Conservation (phyloP, 2,888 invertebrate species). For the Stictocephala bisonia region DNA sequence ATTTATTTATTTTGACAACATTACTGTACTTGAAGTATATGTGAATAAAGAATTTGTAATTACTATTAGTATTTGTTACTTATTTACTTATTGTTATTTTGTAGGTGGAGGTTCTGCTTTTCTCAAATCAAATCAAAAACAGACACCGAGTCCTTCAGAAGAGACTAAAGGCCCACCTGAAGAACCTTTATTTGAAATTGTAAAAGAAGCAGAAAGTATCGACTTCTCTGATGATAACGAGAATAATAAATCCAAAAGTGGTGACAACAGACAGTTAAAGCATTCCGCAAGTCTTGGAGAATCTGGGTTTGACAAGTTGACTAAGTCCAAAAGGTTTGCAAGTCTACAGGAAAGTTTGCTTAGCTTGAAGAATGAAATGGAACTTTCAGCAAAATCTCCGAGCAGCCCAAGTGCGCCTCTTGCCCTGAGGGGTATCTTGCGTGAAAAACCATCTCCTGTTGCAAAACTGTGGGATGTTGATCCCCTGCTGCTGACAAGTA, state of each 20-base stretch:
- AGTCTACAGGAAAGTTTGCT: conserved; percentile 12
- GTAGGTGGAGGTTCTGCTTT: conserved; percentile 74
- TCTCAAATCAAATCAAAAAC: conserved; percentile 68
- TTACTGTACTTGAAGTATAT: too few relatives aligned
- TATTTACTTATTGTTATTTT: background rate
- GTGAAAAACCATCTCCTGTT: conserved; percentile 54
- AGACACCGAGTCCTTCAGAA: conserved; percentile 47
- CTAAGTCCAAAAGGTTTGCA: background rate
- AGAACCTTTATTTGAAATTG: conserved; percentile 9
- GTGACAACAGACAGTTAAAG: background rate
- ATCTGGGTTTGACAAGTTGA: conserved; percentile 20
- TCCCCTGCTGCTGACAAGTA: conserved; percentile 55
- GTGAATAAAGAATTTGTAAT: too few relatives aligned
- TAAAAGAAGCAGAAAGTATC: conserved; percentile 32
- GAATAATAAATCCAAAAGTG: background rate
- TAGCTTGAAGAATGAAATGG: conserved; percentile 20
- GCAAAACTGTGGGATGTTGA: conserved; percentile 56
- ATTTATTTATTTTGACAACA: too few relatives aligned
- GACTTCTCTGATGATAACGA: conserved; percentile 20
- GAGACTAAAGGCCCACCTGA: background rate
- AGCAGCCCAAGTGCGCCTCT: conserved; percentile 25
- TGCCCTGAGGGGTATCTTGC: conserved; percentile 57
- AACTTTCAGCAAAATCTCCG: background rate
- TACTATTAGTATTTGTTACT: background rate
- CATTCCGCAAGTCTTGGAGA: conserved; percentile 24